phyloP scores from a whole-genome alignment of 2,888 invertebrate genomes.

The Lithophane leautieri region DNA sequence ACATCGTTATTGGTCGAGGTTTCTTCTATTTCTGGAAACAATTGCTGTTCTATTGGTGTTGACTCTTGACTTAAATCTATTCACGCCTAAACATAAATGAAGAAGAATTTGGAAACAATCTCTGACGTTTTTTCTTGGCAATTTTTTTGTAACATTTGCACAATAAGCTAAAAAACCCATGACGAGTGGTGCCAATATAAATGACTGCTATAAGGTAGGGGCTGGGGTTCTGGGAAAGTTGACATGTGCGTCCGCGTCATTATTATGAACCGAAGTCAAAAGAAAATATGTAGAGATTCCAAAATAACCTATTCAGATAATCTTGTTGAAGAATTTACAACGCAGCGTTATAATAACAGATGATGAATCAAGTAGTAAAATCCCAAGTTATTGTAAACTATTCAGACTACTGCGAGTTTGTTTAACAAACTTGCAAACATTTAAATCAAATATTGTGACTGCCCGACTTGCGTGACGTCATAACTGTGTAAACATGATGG shows the following conservation, averaged over 20 bases:
- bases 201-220: neutral
- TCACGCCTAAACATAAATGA: neutral
- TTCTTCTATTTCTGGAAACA: constrained; percentile 22
- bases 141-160: neutral
- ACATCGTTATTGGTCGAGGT: constrained; percentile 46
- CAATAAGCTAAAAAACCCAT: constrained; percentile 4
- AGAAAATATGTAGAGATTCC: neutral
- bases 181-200: neutral
- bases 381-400: constrained; percentile 41
- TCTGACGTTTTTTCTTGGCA: neutral
- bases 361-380: constrained; percentile 18
- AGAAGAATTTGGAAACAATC: neutral
- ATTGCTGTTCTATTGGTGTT: constrained; percentile 4
- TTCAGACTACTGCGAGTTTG: constrained; percentile 32
- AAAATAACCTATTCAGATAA: neutral
- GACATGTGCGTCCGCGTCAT: neutral
- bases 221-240: constrained; percentile 10
- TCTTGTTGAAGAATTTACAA: constrained; percentile 4
- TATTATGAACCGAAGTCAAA: neutral
- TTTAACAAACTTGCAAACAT: constrained; percentile 56
- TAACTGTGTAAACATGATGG: constrained; percentile 41
- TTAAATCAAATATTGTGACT: constrained; percentile 62
- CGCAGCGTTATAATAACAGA: constrained; percentile 10
- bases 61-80: neutral
- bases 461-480: constrained; percentile 52